Base-by-base conservation (phyloP, 2,888 invertebrate genomes). In the Sepioteuthis lessoniana region DNA sequence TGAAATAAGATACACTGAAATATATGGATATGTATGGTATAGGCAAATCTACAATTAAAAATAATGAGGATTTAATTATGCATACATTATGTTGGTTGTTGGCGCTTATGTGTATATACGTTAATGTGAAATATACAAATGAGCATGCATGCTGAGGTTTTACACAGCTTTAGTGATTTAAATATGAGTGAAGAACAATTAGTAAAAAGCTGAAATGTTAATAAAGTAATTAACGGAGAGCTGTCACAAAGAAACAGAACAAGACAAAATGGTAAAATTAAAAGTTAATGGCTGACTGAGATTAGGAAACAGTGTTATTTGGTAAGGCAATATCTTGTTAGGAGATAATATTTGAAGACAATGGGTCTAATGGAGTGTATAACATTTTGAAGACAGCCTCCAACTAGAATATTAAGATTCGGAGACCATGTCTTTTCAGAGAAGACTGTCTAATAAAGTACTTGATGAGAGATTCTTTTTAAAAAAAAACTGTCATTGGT, bases 11-110 rank as follows among this genome's bases (percentile, higher is more conserved):
- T 76, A 76, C 31, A 76, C 76, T 76, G 76, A 76, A 76, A 76
- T 76, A 76, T 76, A 76, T n/a, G 31, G 8, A 76, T 76, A 76
- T 10, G n/a, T 76, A 76, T 76, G 76, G n/a, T 76, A 76, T 55
- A 55, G 55, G 76, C n/a, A 76, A n/a, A 76, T 76, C 76, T 76
- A 76, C 76, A 76, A 76, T 76, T 76, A 76, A 76, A 76, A 76
- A 76, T 76, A 10, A 76, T n/a, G 76, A 76, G 76, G 55, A 55
- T 55, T 55, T 55, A 55, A 55, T 55, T 21, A 55, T 55, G 55
- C 55, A 55, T 55, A 55, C 55, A 55, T 42, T 42, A 42, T 55
- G 55, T 55, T 55, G 55, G 55, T 25, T 47, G 47, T 47, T 47
- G 47, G 19, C 28, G n/a, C 76, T 76, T 76, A n/a, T 76, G n/a